Percentiles rank a stretch among this genome's conserved stretches.
These are phyloP conservation scores for Euborellia annulipes DNA, from an alignment of 1,140 invertebrate genomes.

Conservation along the genomic window DNA sequence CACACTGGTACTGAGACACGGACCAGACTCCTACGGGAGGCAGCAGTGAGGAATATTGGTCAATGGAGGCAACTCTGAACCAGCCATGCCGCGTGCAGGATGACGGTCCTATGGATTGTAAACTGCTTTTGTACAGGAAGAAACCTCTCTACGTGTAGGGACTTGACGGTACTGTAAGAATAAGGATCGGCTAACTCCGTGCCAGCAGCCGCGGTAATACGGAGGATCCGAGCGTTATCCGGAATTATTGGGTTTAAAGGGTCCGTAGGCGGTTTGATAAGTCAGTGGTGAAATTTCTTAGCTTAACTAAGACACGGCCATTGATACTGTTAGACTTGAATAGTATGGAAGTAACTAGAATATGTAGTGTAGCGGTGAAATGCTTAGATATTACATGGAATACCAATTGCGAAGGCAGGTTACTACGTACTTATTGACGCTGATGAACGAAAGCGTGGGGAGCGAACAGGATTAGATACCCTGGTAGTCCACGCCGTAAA, in stretches of 20 bases:
- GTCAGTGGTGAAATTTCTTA: constrained; percentile 23
- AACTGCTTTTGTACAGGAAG: constrained; percentile 18
- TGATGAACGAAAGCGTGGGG: constrained; percentile 28
- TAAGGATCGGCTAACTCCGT: constrained; percentile 32
- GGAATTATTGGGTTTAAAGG: constrained; percentile 34
- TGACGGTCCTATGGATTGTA: constrained; percentile 28
- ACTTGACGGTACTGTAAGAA: constrained; percentile 25
- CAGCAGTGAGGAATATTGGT: constrained; percentile 34
- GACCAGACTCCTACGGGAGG: constrained; percentile 34
- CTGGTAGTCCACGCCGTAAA: constrained; percentile 32
- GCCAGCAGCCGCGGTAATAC: constrained; percentile 38
- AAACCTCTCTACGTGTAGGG: constrained; percentile 14
- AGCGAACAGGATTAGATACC: constrained; percentile 34
- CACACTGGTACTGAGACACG: constrained; percentile 36
- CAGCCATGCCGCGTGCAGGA: constrained; percentile 30
- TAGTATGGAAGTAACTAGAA: constrained; percentile 24
- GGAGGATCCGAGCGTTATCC: constrained; percentile 30
- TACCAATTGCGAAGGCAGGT: constrained; percentile 27
- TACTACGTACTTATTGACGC: constrained; percentile 23
- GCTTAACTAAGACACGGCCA: constrained; percentile 25
- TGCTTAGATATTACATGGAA: constrained; percentile 27
- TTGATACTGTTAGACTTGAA: constrained; percentile 23
- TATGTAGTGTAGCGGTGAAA: constrained; percentile 28
- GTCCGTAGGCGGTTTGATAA: constrained; percentile 26
- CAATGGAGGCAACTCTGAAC: constrained; percentile 33